These are phyloP conservation scores for Girardia tigrina DNA, from an alignment of 2,888 invertebrate species.

Conservation along the genomic window DNA sequence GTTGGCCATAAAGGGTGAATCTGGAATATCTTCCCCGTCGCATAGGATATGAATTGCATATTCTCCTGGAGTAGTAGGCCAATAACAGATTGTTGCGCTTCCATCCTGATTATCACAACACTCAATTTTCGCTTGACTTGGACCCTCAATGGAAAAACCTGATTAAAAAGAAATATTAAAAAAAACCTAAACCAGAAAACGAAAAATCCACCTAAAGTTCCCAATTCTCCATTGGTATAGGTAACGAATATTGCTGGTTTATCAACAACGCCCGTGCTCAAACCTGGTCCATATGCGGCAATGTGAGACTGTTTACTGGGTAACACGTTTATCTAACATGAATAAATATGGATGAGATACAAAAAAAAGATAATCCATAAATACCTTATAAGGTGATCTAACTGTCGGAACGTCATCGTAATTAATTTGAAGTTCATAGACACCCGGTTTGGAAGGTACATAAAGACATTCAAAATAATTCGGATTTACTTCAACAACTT, in stretches of 20 bases:
- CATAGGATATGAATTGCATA: constrained; percentile 32
- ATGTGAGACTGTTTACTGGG: constrained; percentile 17
- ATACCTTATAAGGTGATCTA: constrained; percentile 71
- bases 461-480: neutral
- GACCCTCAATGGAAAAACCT: constrained; percentile 38
- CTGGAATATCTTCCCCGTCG: constrained; percentile 29
- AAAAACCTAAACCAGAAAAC: too few relatives aligned
- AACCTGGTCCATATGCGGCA: constrained; percentile 30
- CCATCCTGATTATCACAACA: constrained; percentile 32
- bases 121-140: constrained; percentile 29
- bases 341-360: neutral
- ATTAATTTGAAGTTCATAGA: constrained; percentile 79
- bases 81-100: constrained; percentile 24
- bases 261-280: constrained; percentile 20
- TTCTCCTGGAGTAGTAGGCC: constrained; percentile 26
- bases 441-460: constrained; percentile 72
- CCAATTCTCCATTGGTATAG: constrained; percentile 50
- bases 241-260: constrained; percentile 1
- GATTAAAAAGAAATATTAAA: too few relatives aligned
- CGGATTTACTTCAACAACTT: neutral
- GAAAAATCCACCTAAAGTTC: constrained; percentile 58
- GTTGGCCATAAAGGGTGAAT: constrained; percentile 55
- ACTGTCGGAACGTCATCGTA: constrained; percentile 85
- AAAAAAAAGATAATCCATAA: neutral
- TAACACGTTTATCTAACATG: neutral